These are phyloP conservation scores for Myotis lucifugus DNA, from an alignment of 2,113 vertebrate species.

Conservation along the genomic window DNA sequence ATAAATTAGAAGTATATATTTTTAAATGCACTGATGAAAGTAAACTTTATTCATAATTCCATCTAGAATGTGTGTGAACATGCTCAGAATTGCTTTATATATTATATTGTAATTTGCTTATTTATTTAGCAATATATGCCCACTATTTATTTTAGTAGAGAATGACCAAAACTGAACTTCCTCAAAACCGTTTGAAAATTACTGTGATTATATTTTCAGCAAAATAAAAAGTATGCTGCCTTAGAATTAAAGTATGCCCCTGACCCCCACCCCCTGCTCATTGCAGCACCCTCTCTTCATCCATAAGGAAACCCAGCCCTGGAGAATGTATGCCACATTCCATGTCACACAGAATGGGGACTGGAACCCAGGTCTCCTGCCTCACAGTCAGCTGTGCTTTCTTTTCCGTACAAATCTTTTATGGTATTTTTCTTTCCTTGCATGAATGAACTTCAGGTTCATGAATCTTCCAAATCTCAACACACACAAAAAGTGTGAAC, in stretches of 20 bases:
- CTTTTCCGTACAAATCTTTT: not conserved
- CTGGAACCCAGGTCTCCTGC: not conserved
- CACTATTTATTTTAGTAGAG: constrained; percentile 24
- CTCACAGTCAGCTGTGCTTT: not conserved
- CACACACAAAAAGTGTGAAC: not conserved
- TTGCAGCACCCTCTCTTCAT: not conserved
- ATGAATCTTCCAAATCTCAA: not conserved
- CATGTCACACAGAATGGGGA: not conserved
- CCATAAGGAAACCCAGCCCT: not conserved
- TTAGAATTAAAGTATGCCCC: not conserved
- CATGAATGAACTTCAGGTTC: not conserved
- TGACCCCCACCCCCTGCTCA: not conserved
- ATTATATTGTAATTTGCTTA: not conserved
- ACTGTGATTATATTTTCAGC: not conserved
- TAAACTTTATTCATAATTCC: not conserved
- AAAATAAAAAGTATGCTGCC: not conserved
- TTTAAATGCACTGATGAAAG: not conserved
- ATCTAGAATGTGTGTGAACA: not conserved
- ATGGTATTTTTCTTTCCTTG: not conserved
- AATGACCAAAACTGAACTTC: constrained; percentile 3
- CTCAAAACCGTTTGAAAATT: not conserved
- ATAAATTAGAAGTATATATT: not conserved
- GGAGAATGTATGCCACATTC: not conserved
- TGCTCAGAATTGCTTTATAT: not conserved
- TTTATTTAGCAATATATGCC: not conserved